Percentiles rank a stretch among this genome's conserved stretches.
These are phyloP conservation scores for Parasteatoda lunata DNA, from an alignment of 2,888 invertebrate species.

Conservation along the genomic window DNA sequence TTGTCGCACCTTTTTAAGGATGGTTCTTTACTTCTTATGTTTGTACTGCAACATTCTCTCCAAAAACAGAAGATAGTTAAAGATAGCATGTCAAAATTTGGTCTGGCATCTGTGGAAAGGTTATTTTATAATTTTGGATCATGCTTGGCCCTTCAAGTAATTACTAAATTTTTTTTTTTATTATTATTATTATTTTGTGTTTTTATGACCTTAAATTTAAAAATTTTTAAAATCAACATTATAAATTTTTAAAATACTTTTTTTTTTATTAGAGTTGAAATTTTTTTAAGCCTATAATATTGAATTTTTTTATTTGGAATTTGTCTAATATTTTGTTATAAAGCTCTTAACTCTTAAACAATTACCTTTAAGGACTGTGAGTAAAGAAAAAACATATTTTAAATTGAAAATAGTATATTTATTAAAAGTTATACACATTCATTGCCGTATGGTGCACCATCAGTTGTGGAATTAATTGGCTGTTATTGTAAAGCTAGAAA, in stretches of 20 bases:
- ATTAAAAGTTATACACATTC: no score
- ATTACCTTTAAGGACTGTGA: no score
- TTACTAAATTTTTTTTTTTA: background rate
- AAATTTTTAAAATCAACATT: background rate
- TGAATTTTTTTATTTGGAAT: no score
- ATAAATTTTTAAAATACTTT: background rate
- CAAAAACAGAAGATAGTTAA: slow-evolving; percentile 21
- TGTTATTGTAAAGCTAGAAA: background rate
- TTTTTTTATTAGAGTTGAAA: no score
- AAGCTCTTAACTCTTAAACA: no score
- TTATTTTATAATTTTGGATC: slow-evolving; percentile 51
- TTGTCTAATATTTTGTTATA: no score
- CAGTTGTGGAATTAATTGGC: no score
- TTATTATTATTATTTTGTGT: background rate
- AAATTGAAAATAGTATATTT: no score
- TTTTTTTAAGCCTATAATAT: no score
- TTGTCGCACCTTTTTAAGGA: background rate
- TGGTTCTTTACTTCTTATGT: slow-evolving; percentile 8
- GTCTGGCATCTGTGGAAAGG: slow-evolving; percentile 28
- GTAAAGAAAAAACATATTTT: no score
- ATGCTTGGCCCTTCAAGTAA: slow-evolving; percentile 52
- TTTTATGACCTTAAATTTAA: background rate
- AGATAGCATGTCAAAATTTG: slow-evolving; percentile 2
- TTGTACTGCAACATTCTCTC: slow-evolving; percentile 44
- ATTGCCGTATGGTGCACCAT: no score